Evolutionary conservation across 1,140 invertebrate genomes (phyloP).

Genomic region (Drosophila seguyi): DNA sequence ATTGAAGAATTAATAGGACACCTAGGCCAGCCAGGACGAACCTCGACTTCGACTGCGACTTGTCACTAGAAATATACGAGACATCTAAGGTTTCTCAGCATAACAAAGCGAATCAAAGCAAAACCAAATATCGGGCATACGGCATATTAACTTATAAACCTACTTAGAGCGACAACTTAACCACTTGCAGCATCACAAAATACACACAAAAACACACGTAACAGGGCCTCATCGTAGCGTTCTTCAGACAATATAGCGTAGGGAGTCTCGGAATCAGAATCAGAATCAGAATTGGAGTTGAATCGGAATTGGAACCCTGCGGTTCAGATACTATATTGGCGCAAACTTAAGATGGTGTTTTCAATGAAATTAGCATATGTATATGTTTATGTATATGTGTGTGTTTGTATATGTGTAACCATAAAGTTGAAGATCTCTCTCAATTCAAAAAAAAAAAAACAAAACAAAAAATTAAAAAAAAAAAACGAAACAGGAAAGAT

Average conservation of each 20-base stretch:
- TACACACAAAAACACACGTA: conserved; percentile 35
- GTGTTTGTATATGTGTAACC: conserved; percentile 78
- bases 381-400: conserved; percentile 64
- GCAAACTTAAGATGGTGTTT: conserved; percentile 51
- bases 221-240: conserved; percentile 33
- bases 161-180: conserved; percentile 61
- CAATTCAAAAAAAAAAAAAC: conserved; percentile 33
- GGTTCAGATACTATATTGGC: conserved; percentile 36
- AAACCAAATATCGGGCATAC: conserved; percentile 51
- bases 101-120: conserved; percentile 50
- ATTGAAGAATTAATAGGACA: conserved; percentile 71
- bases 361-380: conserved; percentile 55
- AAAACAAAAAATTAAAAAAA: conserved; percentile 10
- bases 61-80: conserved; percentile 73
- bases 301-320: conserved; percentile 15
- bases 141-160: conserved; percentile 52
- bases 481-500: conserved; percentile 4
- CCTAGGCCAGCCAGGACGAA: conserved; percentile 57
- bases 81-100: conserved; percentile 80
- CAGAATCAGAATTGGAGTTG: conserved; percentile 7
- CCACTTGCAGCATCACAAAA: conserved; percentile 53
- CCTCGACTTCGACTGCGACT: conserved; percentile 21
- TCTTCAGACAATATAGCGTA: conserved; percentile 42
- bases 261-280: conserved; percentile 15
- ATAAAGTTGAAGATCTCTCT: conserved; percentile 38